Evolutionary conservation across 2,797 vertebrate species (phyloP).

Genomic region (Simalia tracyae): DNA sequence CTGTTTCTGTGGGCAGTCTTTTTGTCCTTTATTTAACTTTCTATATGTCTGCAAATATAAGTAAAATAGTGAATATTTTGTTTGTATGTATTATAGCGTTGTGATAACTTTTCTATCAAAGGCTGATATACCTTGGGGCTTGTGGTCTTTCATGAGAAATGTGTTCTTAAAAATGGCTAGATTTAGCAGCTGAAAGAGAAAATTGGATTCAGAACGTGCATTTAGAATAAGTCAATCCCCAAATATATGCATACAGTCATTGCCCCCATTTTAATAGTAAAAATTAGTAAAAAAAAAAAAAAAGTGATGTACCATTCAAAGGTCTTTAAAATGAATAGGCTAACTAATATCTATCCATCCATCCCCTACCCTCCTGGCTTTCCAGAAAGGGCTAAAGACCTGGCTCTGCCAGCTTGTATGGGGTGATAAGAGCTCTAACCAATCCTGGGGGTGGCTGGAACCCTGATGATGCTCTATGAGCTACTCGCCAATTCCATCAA

Average conservation of each 20-base stretch:
- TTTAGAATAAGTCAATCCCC: neutral
- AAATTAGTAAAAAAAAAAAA: neutral
- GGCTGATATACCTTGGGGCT: neutral
- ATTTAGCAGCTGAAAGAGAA: neutral
- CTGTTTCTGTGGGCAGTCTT: constrained; percentile 14
- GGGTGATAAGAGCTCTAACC: no score
- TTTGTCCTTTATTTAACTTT: neutral
- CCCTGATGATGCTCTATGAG: no score
- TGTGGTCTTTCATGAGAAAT: neutral
- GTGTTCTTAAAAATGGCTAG: neutral
- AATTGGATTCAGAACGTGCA: neutral
- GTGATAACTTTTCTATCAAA: constrained; percentile 38
- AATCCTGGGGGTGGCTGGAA: no score
- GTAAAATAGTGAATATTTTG: constrained; percentile 15
- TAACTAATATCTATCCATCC: neutral
- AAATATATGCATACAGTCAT: neutral
- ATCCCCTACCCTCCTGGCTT: neutral
- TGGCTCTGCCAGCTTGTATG: no score
- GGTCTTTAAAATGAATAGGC: neutral
- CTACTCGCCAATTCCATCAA: no score
- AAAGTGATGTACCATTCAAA: neutral
- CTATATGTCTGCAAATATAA: neutral
- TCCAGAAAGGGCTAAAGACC: no score
- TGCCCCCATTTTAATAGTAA: neutral
- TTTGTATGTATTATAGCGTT: constrained; percentile 16